Base-by-base conservation (phyloP, 2,113 vertebrate genomes). In the Eulemur macaco region DNA sequence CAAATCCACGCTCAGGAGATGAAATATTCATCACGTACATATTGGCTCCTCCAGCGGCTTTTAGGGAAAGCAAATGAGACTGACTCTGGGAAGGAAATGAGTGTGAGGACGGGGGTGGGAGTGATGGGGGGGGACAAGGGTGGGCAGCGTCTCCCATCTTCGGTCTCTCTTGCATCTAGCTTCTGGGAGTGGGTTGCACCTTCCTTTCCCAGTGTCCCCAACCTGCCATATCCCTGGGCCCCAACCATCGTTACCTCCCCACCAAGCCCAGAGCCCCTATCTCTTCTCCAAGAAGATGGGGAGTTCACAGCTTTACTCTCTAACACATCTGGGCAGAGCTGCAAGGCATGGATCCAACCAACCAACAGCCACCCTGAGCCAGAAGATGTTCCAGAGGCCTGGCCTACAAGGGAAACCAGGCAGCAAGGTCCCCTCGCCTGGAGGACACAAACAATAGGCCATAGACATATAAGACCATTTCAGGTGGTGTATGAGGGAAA, bases 21-120 rank as follows among this genome's bases (percentile, higher is more conserved):
- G 93, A 99, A 99, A 99, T 99, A 99, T 99, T 99, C 98, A 98
- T 99, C 96, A 98, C 39, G 76, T 98, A 98, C 98, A 98, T 98
- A 99, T 98, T 98, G 98, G 98, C 98, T 98, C 96, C 98, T 89
- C 96, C 92, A 98, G 98, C 95, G 52, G 96, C 98, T 98, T 98
- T 98, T 98, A 98, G 97, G 98, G 96, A 97, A 98, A 98, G 98
- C 98, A 99, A 98, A 99, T 98, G 98, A 98, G 98, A 97, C 98
- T 96, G 97, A 97, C 98, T 98, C 97, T 39, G 60, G 98, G 97
- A 98, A 98, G 96, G 97, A 98, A 98, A 98, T 97, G 93, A 97
- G 97, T 97, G 97, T 98, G 96, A 96, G 96, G 94, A 73, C 4
- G 81, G 69, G 7, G 85, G 54, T 5, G 8, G n/a, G 25, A 11